Evolutionary conservation across 2,888 invertebrate species (phyloP), one percentile per base, ranked within the genome.

Genomic region (Archips crataeganus): DNA sequence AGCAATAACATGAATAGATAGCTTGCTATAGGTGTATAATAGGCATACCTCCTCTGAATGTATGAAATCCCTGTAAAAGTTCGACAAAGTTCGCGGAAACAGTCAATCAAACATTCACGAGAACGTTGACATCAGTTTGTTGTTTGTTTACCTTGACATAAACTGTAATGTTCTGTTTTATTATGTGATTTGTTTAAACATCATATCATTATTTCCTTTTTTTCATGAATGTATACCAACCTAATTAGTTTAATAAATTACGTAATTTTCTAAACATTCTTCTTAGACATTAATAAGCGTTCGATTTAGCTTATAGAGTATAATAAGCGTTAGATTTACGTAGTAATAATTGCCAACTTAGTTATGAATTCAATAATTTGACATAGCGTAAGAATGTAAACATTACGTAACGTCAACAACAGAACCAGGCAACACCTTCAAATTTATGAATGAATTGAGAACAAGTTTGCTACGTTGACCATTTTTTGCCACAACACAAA

Each of bases 401-500:
- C 34, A 32, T 47, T 36, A 61, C 8, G 34, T 45, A 64, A 64
- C 61, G 47, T 32, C 68, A 51, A 75, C 49, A 54, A 63, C 10
- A 70, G 54, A 76, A 76, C 74, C 75, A 77, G 78, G 74, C 75
- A 75, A 75, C 70, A 74, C 74, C 72, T 75, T 71, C 61, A 70
- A 66, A 74, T 61, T 70, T 70, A 72, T 66, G 70, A 77, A 76
- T 72, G 75, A 64, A 70, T 73, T 34, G 62, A 70, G 49, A 75
- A 75, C 62, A 63, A 61, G 65, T 67, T 64, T 59, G 68, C 15
- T 57, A 74, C 15, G 60, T 71, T 80, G 82, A 79, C 76, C 76
- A 77, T 72, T 83, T 80, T 84, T 85, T 80, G 83, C 82, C 81
- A 84, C 66, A 86, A 87, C 82, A 89, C 79, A 85, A 82, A 81